phyloP scores from a whole-genome alignment of 2,888 invertebrate species.

The Thecocarcelia acutangulata region DNA sequence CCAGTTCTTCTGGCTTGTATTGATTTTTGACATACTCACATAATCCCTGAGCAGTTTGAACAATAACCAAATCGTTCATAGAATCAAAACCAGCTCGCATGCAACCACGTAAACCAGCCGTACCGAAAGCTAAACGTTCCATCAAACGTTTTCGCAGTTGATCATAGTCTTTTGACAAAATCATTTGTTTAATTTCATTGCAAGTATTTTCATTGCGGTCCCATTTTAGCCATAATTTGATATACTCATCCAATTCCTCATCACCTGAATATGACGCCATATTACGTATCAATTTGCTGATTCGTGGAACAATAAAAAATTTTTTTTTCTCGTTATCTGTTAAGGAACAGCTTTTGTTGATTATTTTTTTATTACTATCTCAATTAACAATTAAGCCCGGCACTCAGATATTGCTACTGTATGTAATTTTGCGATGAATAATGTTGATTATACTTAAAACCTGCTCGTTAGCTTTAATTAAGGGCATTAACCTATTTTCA shows the following conservation, averaged over 20 bases:
- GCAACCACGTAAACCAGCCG: slow-evolving; percentile 93
- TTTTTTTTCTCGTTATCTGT: slow-evolving; percentile 50
- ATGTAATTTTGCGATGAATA: too few relatives aligned
- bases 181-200: slow-evolving; percentile 85
- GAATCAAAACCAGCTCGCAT: slow-evolving; percentile 96
- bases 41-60: slow-evolving; percentile 97
- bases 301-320: slow-evolving; percentile 11
- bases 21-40: slow-evolving; percentile 87
- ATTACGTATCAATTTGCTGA: neutral
- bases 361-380: slow-evolving; percentile 5
- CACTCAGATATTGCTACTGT: too few relatives aligned
- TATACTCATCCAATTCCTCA: slow-evolving; percentile 84
- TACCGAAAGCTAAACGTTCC: slow-evolving; percentile 91
- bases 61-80: slow-evolving; percentile 98
- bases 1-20: slow-evolving; percentile 83
- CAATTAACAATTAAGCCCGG: slow-evolving; percentile 17
- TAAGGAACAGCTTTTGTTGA: slow-evolving; percentile 46
- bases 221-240: slow-evolving; percentile 88
- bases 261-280: slow-evolving; percentile 71
- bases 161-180: slow-evolving; percentile 83
- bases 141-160: slow-evolving; percentile 85
- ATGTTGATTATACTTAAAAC: too few relatives aligned
- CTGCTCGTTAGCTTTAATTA: neutral
- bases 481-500: neutral
- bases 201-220: slow-evolving; percentile 87